These are phyloP conservation scores for Drosophila arawakana DNA, from an alignment of 1,140 invertebrate genomes.

Conservation along the genomic window DNA sequence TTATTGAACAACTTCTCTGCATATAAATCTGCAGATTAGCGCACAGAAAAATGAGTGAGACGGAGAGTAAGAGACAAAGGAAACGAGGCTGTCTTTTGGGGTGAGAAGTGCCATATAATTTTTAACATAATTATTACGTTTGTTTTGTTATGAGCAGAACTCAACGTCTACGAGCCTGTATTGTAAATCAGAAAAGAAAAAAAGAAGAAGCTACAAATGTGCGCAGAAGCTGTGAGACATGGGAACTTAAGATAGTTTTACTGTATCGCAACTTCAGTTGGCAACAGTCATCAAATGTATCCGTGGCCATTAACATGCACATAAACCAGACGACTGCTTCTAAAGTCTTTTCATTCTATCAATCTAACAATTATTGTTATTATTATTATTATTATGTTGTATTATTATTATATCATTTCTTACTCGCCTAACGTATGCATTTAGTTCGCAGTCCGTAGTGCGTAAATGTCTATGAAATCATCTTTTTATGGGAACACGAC, in stretches of 20 bases:
- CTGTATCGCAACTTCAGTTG: conserved; percentile 9
- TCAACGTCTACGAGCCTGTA: conserved; percentile 14
- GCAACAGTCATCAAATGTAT: conserved; percentile 40
- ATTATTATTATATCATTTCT: conserved; percentile 74
- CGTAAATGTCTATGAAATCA: conserved; percentile 80
- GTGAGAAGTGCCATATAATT: conserved; percentile 82
- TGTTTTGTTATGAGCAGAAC: conserved; percentile 58
- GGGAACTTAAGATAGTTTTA: conserved; percentile 39
- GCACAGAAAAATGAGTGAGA: conserved; percentile 19
- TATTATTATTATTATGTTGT: conserved; percentile 78
- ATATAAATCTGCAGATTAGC: conserved; percentile 84
- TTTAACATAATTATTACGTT: conserved; percentile 83
- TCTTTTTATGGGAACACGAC: conserved; percentile 70
- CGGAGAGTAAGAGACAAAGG: conserved; percentile 36
- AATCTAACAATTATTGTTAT: conserved; percentile 81
- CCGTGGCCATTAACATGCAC: conserved; percentile 48
- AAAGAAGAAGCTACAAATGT: neutral
- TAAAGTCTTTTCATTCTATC: conserved; percentile 57
- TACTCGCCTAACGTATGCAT: conserved; percentile 33
- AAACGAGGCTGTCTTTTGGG: conserved; percentile 42
- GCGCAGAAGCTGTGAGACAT: conserved; percentile 45
- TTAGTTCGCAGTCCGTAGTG: conserved; percentile 25
- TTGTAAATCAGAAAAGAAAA: conserved; percentile 29
- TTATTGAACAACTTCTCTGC: conserved; percentile 84
- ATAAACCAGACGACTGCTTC: conserved; percentile 50